These are phyloP conservation scores for Drosophila ficusphila DNA, from an alignment of 1,140 invertebrate species.

Conservation along the genomic window DNA sequence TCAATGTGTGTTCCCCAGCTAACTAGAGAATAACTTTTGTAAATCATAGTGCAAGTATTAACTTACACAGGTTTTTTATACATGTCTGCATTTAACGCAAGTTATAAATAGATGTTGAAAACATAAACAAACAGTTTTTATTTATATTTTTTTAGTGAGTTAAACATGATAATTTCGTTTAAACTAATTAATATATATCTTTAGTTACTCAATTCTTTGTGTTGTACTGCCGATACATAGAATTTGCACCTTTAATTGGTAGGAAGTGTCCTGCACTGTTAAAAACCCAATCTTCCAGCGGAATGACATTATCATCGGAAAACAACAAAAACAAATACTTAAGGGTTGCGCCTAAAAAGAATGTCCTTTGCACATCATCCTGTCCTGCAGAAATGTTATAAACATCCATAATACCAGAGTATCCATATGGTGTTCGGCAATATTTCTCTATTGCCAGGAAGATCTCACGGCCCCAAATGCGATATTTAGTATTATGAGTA, in stretches of 20 bases:
- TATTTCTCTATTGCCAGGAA: constrained; percentile 96
- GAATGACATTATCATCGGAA: constrained; percentile 95
- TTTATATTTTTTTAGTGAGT: background rate
- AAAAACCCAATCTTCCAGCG: constrained; percentile 98
- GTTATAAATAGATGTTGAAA: constrained; percentile 16
- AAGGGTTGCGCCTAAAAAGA: constrained; percentile 98
- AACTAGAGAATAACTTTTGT: constrained; percentile 27
- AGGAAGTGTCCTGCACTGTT: constrained; percentile 99
- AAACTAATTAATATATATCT: no score
- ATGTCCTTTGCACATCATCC: constrained; percentile 99
- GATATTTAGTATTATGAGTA: constrained; percentile 97
- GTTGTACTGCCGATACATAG: constrained; percentile 8
- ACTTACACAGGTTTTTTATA: constrained; percentile 47
- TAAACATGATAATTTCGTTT: no score
- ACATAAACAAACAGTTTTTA: no score
- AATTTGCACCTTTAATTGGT: constrained; percentile 91
- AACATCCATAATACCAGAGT: constrained; percentile 96
- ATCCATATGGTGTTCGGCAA: constrained; percentile 95
- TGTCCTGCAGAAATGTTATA: constrained; percentile 92
- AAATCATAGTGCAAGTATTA: constrained; percentile 31
- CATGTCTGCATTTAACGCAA: constrained; percentile 22
- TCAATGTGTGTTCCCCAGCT: constrained; percentile 38
- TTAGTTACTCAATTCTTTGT: no score
- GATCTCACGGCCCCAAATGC: constrained; percentile 98
- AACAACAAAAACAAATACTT: constrained; percentile 94